Base-by-base conservation (phyloP, 2,888 invertebrate species). In the Apodemia zela region DNA sequence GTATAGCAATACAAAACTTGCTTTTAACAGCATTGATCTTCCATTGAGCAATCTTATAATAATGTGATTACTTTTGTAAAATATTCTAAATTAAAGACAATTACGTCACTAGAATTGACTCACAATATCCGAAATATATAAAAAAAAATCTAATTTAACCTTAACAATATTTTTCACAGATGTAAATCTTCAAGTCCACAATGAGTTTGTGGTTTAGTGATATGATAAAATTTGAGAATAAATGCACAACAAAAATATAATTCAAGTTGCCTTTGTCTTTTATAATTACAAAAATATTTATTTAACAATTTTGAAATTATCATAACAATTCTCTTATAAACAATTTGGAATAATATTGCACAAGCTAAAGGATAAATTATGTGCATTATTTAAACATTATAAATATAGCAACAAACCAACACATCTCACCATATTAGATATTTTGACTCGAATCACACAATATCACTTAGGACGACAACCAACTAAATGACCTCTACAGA, bases 201-300 rank as follows among this genome's bases (percentile, higher is more conserved):
- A 85, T 84, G 87, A 83, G 87, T 87, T 82, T 79, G 87, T 82
- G 84, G 84, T 79, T 69, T 76, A 66, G 64, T 72, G 77, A 78
- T 82, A 74, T 78, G 75, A 86, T 87, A 87, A 84, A 84, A 83
- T 83, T 85, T 87, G 78, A 83, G 84, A 88, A 86, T 91, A 91
- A 91, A 91, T 91, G 90, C 90, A 90, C 90, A 90, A 89, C 88
- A 85, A 85, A 90, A 91, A 88, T 86, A 88, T 77, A 82, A 87
- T 89, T 88, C 84, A 82, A 84, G 88, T 89, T 86, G 89, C 84
- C 85, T 84, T 85, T 87, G 90, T 90, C 90, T 90, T 90, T 89
- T 88, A 85, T 70, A 82, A 80, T 86, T 87, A 87, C 78, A 89
- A 88, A 89, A 87, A 89, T 89, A 89, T 84, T 80, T 79, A 78